Conservation (phyloP, 2,888 invertebrate species). For the Oscheius sp. region DNA sequence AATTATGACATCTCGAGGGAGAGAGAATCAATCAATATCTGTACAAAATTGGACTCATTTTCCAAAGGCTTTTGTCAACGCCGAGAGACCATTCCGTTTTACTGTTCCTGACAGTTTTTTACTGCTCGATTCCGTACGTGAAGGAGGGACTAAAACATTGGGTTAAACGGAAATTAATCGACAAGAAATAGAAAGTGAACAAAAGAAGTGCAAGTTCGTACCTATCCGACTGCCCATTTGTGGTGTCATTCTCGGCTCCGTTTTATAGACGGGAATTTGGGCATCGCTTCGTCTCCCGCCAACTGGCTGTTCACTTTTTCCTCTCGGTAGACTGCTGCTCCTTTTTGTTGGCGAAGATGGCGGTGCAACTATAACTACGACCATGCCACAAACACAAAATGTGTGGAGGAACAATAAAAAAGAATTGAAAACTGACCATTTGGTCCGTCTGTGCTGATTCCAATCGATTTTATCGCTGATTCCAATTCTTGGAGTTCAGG, state of each 20-base stretch:
- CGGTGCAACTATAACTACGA: slow-evolving; percentile 36
- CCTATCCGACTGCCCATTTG: slow-evolving; percentile 37
- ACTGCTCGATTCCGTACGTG: slow-evolving; percentile 11
- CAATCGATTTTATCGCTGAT: slow-evolving; percentile 52
- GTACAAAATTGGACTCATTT: slow-evolving; percentile 16
- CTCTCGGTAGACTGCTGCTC: slow-evolving; percentile 35
- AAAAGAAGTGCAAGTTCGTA: not conserved
- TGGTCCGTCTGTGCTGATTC: slow-evolving; percentile 26
- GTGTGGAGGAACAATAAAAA: not conserved
- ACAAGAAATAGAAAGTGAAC: not conserved
- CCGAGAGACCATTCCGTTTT: slow-evolving; percentile 44
- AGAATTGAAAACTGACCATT: slow-evolving; percentile 26
- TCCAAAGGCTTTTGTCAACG: slow-evolving; percentile 24
- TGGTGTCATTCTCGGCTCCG: slow-evolving; percentile 25
- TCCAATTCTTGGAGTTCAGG: slow-evolving; percentile 55
- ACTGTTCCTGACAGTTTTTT: slow-evolving; percentile 55
- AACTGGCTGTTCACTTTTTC: slow-evolving; percentile 33
- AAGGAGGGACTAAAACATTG: slow-evolving; percentile 32
- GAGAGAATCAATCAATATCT: not conserved
- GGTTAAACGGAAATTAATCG: not conserved
- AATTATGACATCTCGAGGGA: no score
- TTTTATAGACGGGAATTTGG: slow-evolving; percentile 16
- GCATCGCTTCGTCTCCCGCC: slow-evolving; percentile 17
- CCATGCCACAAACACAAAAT: slow-evolving; percentile 5
- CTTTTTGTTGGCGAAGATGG: slow-evolving; percentile 37